Evolutionary conservation across 2,888 invertebrate genomes (phyloP).

Genomic region (Xestobium rufovillosum): DNA sequence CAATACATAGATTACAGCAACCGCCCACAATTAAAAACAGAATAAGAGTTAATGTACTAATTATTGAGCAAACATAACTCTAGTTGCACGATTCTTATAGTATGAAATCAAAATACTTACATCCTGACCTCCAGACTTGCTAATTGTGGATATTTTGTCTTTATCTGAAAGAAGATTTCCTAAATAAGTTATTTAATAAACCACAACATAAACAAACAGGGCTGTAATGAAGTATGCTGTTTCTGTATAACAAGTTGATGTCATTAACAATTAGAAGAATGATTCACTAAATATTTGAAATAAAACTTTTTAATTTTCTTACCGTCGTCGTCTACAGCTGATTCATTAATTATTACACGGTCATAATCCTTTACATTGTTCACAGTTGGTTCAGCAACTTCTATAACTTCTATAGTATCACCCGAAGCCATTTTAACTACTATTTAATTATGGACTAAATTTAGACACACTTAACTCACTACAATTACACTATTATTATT

Average conservation of each 20-base stretch:
- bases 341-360: constrained; percentile 49
- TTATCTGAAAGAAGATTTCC: constrained; percentile 44
- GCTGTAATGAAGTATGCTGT: too few species aligned
- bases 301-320: constrained; percentile 25
- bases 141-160: constrained; percentile 53
- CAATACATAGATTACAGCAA: too few species aligned
- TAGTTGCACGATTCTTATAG: too few species aligned
- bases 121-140: constrained; percentile 55
- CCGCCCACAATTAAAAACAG: too few species aligned
- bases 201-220: too few species aligned
- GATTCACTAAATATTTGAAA: constrained; percentile 35
- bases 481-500: constrained; percentile 5
- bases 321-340: constrained; percentile 56
- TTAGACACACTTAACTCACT: constrained; percentile 12
- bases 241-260: too few species aligned
- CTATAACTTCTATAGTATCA: constrained; percentile 71
- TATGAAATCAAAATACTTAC: too few species aligned
- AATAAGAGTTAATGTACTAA: too few species aligned
- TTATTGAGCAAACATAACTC: too few species aligned
- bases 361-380: constrained; percentile 51
- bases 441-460: constrained; percentile 19
- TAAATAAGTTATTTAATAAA: too few species aligned
- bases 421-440: constrained; percentile 70
- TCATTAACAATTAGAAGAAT: background rate
- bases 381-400: constrained; percentile 62